A percentile compares a stretch with the other conserved stretches of the same genome.
phyloP scores from a whole-genome alignment of 2,888 invertebrate species.

The Tetanocera ferruginea region DNA sequence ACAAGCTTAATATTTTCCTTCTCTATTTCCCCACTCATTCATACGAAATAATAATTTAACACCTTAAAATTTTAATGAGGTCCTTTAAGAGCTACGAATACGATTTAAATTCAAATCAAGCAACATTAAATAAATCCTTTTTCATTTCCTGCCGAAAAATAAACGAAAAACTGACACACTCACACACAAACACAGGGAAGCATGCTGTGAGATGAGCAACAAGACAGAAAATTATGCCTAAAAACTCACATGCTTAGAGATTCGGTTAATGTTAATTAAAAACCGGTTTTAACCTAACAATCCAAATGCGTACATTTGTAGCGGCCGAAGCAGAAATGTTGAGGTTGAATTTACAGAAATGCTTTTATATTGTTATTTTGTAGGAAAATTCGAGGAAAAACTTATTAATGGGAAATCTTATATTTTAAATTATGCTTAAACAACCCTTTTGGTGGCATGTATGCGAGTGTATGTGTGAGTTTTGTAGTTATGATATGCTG shows the following conservation, averaged over 20 bases:
- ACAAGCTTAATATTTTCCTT: no score
- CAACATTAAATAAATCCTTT: not conserved
- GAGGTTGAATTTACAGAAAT: no score
- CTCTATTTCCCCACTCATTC: not conserved
- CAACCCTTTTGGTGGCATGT: not conserved
- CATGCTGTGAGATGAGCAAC: not conserved
- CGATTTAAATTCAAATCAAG: conserved; percentile 20
- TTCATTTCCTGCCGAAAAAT: not conserved
- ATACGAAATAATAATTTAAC: conserved; percentile 20
- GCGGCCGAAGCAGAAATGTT: no score
- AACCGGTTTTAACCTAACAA: conserved; percentile 59
- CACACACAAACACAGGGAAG: not conserved
- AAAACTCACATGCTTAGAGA: not conserved
- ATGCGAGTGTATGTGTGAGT: not conserved
- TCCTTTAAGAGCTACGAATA: conserved; percentile 17
- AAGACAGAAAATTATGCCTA: not conserved
- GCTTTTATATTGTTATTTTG: no score
- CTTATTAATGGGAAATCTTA: no score
- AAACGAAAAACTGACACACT: not conserved
- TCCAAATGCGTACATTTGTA: not conserved
- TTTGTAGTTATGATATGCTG: no score
- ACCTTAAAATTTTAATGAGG: conserved; percentile 32
- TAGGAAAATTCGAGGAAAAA: no score
- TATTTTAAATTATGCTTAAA: not conserved
- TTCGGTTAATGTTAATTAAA: conserved; percentile 68